Conservation (phyloP, 2,113 vertebrate genomes). For the Ophiodon elongatus region DNA sequence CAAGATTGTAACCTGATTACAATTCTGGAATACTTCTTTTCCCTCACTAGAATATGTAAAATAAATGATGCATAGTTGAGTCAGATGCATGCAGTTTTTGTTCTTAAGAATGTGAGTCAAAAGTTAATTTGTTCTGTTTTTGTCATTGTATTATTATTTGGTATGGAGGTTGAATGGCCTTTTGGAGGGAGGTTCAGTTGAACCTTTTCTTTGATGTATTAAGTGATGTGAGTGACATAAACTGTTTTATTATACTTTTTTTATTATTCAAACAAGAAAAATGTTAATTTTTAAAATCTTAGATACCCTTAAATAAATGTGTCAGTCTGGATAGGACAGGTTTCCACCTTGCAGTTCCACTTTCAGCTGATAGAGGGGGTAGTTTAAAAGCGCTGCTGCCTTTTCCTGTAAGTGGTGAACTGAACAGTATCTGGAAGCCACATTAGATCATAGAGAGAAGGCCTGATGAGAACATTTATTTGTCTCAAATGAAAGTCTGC, state of each 20-base stretch:
- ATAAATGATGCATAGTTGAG: neutral
- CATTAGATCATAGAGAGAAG: neutral
- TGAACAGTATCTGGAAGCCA: neutral
- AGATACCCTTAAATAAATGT: neutral
- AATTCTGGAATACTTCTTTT: neutral
- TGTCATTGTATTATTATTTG: neutral
- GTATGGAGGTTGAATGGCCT: neutral
- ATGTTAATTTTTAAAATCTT: neutral
- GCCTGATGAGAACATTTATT: neutral
- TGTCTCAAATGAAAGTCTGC: neutral
- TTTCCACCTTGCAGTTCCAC: neutral
- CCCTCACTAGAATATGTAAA: neutral
- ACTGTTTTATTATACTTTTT: too few species aligned
- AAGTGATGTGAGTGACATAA: too few species aligned
- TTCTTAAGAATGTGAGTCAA: too few species aligned
- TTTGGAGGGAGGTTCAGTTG: neutral
- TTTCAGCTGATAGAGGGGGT: neutral
- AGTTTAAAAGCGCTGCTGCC: neutral
- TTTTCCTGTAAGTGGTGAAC: neutral
- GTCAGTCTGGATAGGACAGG: neutral
- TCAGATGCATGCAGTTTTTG: neutral
- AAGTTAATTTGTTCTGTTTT: neutral
- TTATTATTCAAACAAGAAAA: neutral
- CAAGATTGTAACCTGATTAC: neutral
- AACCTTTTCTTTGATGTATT: neutral